Evolutionary conservation across 2,797 vertebrate species (phyloP), one percentile per base, ranked within the genome.

Genomic region (Toxotes lorentzi): DNA sequence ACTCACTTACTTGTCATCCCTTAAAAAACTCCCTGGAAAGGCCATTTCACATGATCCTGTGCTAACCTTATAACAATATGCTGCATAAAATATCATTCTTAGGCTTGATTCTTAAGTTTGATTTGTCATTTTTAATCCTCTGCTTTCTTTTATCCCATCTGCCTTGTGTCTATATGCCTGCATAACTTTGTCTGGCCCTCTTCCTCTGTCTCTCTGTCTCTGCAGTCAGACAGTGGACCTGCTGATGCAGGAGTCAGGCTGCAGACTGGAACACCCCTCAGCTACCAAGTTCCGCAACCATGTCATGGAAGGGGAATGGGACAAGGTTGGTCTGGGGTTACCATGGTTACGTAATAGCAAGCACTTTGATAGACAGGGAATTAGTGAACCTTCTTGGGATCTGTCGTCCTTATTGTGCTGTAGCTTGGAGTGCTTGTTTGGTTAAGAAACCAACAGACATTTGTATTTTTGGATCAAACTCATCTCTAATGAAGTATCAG

Each of bases 181-280:
- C 53, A 73, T 89, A 84, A 91, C 85, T 51, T 61, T 78, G 67
- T 78, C 54, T 69, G 19, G n/a, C 45, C 53, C 51, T 79, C 69
- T 67, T 73, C 34, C 47, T 61, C 48, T 67, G 24, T 79, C 8
- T 87, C 41, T 87, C 41, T 88, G 50, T 85, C 66, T 85, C 67
- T 96, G 93, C 96, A 99, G 98, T 97, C 98, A 99, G 95, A 99
- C 98, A 88, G 98, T 99, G 96, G 98, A 99, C 95, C 95, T 99
- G 95, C 96, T 99, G 94, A 99, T 99, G 98, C 98, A 99, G 97
- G 98, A 99, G 91, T 99, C 98, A 70, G 98, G 98, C 95, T 99
- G 98, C 96, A 96, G 97, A 95, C 96, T 99, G 95, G 98, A 99
- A 95, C 97, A 99, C 94, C 95, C 98, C 84, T 97, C 98, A 90